Evolutionary conservation across 2,113 vertebrate species (phyloP).

Genomic region (mouse (Mus musculus)): GRCm39 chr11:113404001-113404500

Average conservation of each 20-base stretch:
- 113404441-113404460: background rate
- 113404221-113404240: background rate
- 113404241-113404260: background rate
- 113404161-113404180: background rate
- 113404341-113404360: no score
- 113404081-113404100: background rate
- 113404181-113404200: background rate
- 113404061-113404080: slow-evolving; percentile 47
- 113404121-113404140: background rate
- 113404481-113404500: no score
- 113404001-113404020: background rate
- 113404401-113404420: background rate
- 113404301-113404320: background rate
- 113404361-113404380: background rate
- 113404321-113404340: background rate
- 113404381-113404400: background rate
- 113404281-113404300: no score
- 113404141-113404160: background rate
- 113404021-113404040: slow-evolving; percentile 6
- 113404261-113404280: background rate
- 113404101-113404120: background rate
- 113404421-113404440: background rate
- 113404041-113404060: background rate
- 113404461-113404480: background rate
- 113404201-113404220: background rate